Evolutionary conservation across 1,140 invertebrate species (phyloP), one percentile per base, ranked within the genome.

Genomic region (Copidosoma floridanum): DNA sequence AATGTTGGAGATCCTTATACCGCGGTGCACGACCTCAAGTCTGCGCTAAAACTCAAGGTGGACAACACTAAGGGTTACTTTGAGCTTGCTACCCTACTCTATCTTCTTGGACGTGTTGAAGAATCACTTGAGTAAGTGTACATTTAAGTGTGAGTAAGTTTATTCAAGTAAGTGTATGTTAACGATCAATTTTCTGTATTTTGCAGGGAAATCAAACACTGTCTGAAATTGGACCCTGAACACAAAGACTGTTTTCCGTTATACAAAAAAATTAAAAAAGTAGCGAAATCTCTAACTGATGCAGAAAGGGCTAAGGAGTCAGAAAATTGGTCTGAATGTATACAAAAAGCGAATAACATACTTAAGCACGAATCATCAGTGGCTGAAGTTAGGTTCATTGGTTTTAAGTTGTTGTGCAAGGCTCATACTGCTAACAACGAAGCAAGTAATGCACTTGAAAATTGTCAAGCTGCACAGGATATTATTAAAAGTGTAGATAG

Each of bases 171-270:
- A 14, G 5, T 23, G n/a, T 18, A 44, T 60, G 14, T 60, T 21
- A 12, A 54, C 54, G 20, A 44, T 23, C n/a, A n/a, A n/a, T 12
- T 32, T 32, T 27, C 7, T 65, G 56, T 70, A 61, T 65, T 70
- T 79, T 82, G 27, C 67, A 89, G 90, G 77, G 92, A 97, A 82
- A 91, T 99, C 65, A 86, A 97, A 21, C 96, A 99, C 79, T 99
- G 98, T 79, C 84, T 99, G 10, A 98, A 97, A 81, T 82, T 98
- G 23, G 97, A 99, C 82, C 95, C 96, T 0, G 98, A 99, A 70
- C 95, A 99, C 78, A 95, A 97, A 78, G 82, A 90, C 58, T 99
- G 97, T 81, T 96, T 88, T 78, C 86, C 90, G n/a, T 89, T 97
- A 71, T 99, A 99, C 78, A 99, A 98, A 75, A 95, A 94, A 75